A percentile compares a stretch with the other conserved stretches of the same genome.
phyloP scores from a whole-genome alignment of 1,140 invertebrate species.

The Zaprionus davidi region DNA sequence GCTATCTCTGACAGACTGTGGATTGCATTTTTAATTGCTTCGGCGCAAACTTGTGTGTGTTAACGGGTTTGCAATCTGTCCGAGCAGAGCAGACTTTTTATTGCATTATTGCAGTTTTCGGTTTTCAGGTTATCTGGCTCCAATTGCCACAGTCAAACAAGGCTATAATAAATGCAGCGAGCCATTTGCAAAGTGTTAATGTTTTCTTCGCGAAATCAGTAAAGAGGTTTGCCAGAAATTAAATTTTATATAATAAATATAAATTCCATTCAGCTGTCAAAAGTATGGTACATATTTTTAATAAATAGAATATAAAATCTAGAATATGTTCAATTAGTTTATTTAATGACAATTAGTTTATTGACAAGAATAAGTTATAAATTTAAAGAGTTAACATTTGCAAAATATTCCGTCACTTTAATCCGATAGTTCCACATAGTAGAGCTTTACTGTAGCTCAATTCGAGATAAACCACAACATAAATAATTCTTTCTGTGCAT shows the following conservation, averaged over 20 bases:
- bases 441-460: not conserved
- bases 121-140: not conserved
- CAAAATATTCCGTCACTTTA: too few species aligned
- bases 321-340: too few species aligned
- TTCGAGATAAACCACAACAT: not conserved
- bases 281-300: not conserved
- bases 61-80: conserved; percentile 36
- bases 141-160: not conserved
- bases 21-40: conserved; percentile 64
- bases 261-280: too few species aligned
- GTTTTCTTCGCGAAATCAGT: not conserved
- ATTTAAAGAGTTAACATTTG: too few species aligned
- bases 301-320: too few species aligned
- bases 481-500: not conserved
- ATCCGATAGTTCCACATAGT: too few species aligned
- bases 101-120: conserved; percentile 40
- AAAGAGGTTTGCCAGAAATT: not conserved
- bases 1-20: conserved; percentile 28
- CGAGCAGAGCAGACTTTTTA: conserved; percentile 14
- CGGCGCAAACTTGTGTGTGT: conserved; percentile 50
- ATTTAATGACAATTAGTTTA: too few species aligned
- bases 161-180: not conserved
- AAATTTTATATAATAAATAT: not conserved
- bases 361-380: too few species aligned
- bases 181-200: not conserved